Percentiles rank a stretch among this genome's conserved stretches.
These are phyloP conservation scores for Drosophila funebris DNA, from an alignment of 1,140 invertebrate genomes.

Conservation along the genomic window DNA sequence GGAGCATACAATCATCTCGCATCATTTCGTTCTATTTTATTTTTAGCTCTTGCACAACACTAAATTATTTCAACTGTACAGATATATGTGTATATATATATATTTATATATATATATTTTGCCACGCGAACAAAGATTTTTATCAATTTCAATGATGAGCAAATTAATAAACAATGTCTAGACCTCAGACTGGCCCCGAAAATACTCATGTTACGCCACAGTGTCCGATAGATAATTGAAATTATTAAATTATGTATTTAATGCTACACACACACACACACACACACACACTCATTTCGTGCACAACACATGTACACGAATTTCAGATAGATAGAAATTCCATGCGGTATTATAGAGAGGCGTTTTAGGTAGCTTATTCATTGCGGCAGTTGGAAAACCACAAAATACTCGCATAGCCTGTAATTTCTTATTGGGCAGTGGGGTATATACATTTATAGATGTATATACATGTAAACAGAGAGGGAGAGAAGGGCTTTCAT, in stretches of 20 bases:
- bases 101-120: not conserved
- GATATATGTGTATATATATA: not conserved
- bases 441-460: too few species aligned
- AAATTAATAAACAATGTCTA: conserved; percentile 45
- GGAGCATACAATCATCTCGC: not conserved
- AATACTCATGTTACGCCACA: conserved; percentile 20
- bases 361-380: conserved; percentile 4
- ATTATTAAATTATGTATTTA: conserved; percentile 35
- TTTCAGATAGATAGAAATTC: conserved; percentile 15
- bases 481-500: too few species aligned
- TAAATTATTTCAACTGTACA: conserved; percentile 17
- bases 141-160: conserved; percentile 21
- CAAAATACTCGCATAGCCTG: too few species aligned
- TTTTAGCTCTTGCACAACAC: conserved; percentile 18
- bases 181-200: conserved; percentile 29
- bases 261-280: conserved; percentile 8
- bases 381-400: not conserved
- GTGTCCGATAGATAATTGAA: conserved; percentile 43
- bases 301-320: conserved; percentile 15
- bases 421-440: too few species aligned
- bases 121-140: conserved; percentile 37
- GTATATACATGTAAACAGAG: too few species aligned
- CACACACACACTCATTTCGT: not conserved
- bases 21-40: conserved; percentile 6
- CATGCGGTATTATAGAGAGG: conserved; percentile 7